Evolutionary conservation across 2,888 invertebrate genomes (phyloP), one percentile per base, ranked within the genome.

Genomic region (Aquatica leii): DNA sequence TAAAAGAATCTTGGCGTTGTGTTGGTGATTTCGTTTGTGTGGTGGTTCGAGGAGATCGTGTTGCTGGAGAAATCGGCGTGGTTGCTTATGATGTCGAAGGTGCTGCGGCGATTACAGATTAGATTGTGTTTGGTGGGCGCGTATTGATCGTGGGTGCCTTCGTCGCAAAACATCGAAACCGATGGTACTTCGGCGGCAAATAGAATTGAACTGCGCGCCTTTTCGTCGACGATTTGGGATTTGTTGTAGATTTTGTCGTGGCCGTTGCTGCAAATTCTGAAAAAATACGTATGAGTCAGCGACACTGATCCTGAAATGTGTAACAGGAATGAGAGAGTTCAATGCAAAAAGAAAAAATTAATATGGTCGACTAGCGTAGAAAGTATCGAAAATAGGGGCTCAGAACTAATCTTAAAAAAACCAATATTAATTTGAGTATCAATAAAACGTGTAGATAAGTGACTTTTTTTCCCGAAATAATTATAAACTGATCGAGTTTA

Each of bases 61-160:
- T 73, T 74, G 8, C 67, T 62, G 1, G 71, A 71, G 71, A 88
- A 87, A 73, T 88, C 88, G 1, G 76, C 69, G 74, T 86, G 86
- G 61, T 81, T 80, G 20, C 83, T 76, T 58, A 88, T 86, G 15
- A 89, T 84, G 63, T 87, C 86, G 72, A 86, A 81, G 1, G 86
- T 85, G 72, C 87, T 87, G 46, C 83, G 82, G 20, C 87, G 82
- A 59, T 85, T 82, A 74, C 90, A 90, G 17, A 89, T 80, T 31
- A 86, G 82, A 76, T 89, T 90, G 66, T 89, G 90, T 77, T 87
- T 88, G 17, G 88, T 89, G 0, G 89, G 89, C 0, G 88, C 86
- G 64, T 85, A 84, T 2, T 82, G 80, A 74, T 89, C 86, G 78
- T 89, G 89, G 35, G 81, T 87, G 15, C 82, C 82, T 37, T 85